Evolutionary conservation across 1,140 invertebrate species (phyloP), one percentile per base, ranked within the genome.

Genomic region (Orchesella cincta): DNA sequence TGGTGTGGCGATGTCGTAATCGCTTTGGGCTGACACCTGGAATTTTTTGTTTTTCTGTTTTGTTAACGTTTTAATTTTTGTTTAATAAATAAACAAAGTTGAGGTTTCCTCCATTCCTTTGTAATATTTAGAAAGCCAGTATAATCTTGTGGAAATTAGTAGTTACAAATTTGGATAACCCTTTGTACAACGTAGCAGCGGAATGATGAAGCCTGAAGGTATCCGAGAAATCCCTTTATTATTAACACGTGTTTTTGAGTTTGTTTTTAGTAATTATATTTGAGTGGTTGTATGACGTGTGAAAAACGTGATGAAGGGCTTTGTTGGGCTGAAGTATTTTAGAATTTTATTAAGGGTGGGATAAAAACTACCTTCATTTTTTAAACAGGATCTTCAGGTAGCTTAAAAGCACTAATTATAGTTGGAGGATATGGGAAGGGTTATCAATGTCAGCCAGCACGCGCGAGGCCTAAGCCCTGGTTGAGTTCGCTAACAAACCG

Each of bases 401-500:
- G 89, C 87, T 96, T 98, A 90, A 92, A 97, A 83, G 98, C 98
- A 20, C 87, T 99, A 29, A 99, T 99, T 85, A 88, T 99, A 57
- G 98, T 99, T 34, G 98, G 98, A 70, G 98, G 98, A 5, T 99
- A 98, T 90, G 98, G 98, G 20, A 99, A 98, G 0, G 90, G 98
- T 76, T 87, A 99, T 33, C 88, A 97, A 75, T 98, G 97, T 1
- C 87, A 99, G 46, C 99, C 98, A 1, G 88, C 99, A 1, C 98
- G n/a, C n/a, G n/a, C 95, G 84, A 90, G 94, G 57, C 97, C 98
- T 8, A 99, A 99, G 84, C 98, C 98, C 86, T 99, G 20, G 97
- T 99, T 0, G 98, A 99, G 87, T 99, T 99, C 89, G 97, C 96
- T 31, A 99, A 99, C 85, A 99, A 99, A 88, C 97, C 98, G 1